phyloP scores from a whole-genome alignment of 2,797 vertebrate genomes.

The Diplodus sargus region DNA sequence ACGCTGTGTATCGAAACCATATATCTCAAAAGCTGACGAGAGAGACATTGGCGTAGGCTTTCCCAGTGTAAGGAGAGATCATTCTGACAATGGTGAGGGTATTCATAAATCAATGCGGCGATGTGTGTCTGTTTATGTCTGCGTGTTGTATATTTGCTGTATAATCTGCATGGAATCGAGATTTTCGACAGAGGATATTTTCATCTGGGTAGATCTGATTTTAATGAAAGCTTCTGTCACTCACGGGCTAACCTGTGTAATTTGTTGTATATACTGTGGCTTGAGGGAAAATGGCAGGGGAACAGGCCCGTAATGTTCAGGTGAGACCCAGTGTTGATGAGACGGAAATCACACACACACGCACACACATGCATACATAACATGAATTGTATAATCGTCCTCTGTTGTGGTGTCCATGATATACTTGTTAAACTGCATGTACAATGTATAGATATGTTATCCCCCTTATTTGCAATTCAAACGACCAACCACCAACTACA shows the following conservation, averaged over 20 bases:
- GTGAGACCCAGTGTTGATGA: conserved; percentile 64
- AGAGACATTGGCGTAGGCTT: conserved; percentile 48
- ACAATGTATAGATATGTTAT: neutral
- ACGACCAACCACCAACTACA: conserved; percentile 16
- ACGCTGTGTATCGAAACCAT: conserved; percentile 48
- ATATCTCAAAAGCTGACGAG: conserved; percentile 59
- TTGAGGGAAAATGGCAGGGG: conserved; percentile 71
- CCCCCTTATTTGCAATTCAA: conserved; percentile 25
- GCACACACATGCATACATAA: conserved; percentile 6
- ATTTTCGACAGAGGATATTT: conserved; percentile 83
- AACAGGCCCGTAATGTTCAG: conserved; percentile 75
- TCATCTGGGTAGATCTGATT: conserved; percentile 81
- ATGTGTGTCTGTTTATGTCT: conserved; percentile 76
- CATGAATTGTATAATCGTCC: conserved; percentile 6
- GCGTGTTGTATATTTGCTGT: conserved; percentile 74
- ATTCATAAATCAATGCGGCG: conserved; percentile 73
- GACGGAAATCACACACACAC: conserved; percentile 14
- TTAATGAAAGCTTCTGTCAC: conserved; percentile 86
- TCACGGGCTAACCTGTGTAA: conserved; percentile 77
- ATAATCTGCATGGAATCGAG: conserved; percentile 78
- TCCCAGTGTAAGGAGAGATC: conserved; percentile 64
- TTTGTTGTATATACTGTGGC: conserved; percentile 73
- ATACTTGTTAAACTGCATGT: neutral
- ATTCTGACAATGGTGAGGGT: conserved; percentile 67
- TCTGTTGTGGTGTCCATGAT: neutral